Evolutionary conservation across 1,140 invertebrate species (phyloP).

Genomic region (Ruditapes philippinarum): DNA sequence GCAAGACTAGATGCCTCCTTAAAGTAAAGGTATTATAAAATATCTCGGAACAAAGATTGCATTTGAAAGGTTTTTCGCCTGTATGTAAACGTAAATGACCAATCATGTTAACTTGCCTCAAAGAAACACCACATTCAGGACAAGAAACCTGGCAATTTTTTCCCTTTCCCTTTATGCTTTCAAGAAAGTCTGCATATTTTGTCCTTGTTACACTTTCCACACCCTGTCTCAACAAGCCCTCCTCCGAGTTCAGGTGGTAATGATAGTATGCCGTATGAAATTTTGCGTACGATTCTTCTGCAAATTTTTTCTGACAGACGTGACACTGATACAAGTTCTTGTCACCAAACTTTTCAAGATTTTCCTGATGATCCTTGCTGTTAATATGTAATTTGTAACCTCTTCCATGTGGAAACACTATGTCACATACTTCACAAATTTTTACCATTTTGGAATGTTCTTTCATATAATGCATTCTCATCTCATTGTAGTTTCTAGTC

Average conservation of each 20-base stretch:
- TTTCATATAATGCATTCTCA: constrained; percentile 79
- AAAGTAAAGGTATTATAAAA: constrained; percentile 77
- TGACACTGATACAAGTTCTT: constrained; percentile 72
- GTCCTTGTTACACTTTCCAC: constrained; percentile 75
- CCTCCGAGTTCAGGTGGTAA: constrained; percentile 79
- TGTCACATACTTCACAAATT: constrained; percentile 78
- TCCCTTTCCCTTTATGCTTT: constrained; percentile 66
- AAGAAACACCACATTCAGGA: constrained; percentile 79
- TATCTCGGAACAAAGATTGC: constrained; percentile 76
- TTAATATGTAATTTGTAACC: constrained; percentile 77
- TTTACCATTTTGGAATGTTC: constrained; percentile 76
- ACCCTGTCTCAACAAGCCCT: constrained; percentile 69
- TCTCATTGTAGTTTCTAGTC: constrained; percentile 72
- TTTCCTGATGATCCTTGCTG: constrained; percentile 75
- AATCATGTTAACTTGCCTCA: constrained; percentile 77
- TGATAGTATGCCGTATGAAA: constrained; percentile 81
- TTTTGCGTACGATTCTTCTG: constrained; percentile 75
- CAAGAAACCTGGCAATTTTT: constrained; percentile 73
- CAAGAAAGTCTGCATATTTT: constrained; percentile 73
- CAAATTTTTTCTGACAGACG: constrained; percentile 77
- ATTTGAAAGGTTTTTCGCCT: constrained; percentile 80
- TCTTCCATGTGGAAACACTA: constrained; percentile 78
- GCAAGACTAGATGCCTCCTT: constrained; percentile 80
- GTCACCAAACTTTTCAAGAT: constrained; percentile 70
- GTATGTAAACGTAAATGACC: constrained; percentile 82